phyloP scores from a whole-genome alignment of 2,797 vertebrate genomes.

The Artibeus lituratus region DNA sequence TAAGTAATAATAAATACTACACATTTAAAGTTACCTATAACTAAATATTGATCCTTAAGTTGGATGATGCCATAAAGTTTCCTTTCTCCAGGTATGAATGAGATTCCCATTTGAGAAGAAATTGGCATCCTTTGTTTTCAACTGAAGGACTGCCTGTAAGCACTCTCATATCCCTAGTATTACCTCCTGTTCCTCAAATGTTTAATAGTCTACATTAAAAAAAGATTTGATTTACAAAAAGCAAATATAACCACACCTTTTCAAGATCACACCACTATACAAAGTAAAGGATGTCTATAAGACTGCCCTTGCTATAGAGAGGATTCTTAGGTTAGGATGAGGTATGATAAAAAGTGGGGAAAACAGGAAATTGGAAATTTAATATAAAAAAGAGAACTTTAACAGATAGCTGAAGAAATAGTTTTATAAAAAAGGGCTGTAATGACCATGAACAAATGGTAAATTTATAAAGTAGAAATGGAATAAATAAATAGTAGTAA shows the following conservation, averaged over 20 bases:
- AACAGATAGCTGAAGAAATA: background rate
- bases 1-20: background rate
- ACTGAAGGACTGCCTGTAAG: background rate
- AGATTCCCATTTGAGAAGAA: constrained; percentile 33
- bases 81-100: background rate
- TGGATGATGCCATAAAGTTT: background rate
- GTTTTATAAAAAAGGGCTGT: background rate
- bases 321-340: background rate
- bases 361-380: background rate
- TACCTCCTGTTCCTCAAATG: background rate
- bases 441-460: background rate
- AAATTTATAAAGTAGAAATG: background rate
- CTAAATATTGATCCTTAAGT: constrained; percentile 44
- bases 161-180: background rate
- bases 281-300: constrained; percentile 25
- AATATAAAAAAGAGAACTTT: background rate
- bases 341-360: background rate
- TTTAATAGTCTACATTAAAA: constrained; percentile 33
- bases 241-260: constrained; percentile 13
- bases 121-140: background rate
- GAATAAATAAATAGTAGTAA: background rate
- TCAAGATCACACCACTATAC: background rate
- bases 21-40: constrained; percentile 1
- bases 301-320: background rate
- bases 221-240: constrained; percentile 39